phyloP scores from a whole-genome alignment of 2,113 vertebrate genomes.

The Nicator chloris region DNA sequence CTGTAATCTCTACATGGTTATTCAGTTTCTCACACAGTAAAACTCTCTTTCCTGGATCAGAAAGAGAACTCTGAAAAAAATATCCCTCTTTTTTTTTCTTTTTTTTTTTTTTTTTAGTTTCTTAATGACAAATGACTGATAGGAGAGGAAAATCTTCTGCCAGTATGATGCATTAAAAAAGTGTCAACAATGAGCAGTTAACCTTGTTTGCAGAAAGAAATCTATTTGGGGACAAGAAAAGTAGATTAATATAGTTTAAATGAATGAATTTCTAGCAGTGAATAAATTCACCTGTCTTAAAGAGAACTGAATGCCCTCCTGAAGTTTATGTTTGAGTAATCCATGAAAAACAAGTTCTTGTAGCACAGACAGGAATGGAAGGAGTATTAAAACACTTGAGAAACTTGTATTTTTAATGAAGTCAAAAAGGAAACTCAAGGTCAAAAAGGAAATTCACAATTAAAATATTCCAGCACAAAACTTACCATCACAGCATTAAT shows the following conservation, averaged over 20 bases:
- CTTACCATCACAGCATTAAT: background rate
- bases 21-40: background rate
- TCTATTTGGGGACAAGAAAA: background rate
- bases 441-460: background rate
- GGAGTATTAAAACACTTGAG: background rate
- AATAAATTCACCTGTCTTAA: background rate
- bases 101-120: background rate
- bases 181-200: background rate
- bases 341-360: background rate
- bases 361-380: background rate
- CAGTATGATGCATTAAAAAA: background rate
- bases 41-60: background rate
- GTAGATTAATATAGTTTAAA: background rate
- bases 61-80: background rate
- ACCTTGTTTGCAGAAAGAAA: background rate
- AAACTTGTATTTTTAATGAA: background rate
- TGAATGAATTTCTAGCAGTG: background rate
- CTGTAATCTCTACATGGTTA: background rate
- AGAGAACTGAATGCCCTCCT: background rate
- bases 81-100: fast-evolving
- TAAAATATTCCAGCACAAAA: background rate
- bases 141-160: background rate
- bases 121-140: background rate
- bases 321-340: background rate
- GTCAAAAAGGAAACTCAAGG: background rate